A percentile compares a stretch with the other conserved stretches of the same genome.
phyloP scores from a whole-genome alignment of 1,140 invertebrate genomes.

The Gonioctena quinquepunctata region DNA sequence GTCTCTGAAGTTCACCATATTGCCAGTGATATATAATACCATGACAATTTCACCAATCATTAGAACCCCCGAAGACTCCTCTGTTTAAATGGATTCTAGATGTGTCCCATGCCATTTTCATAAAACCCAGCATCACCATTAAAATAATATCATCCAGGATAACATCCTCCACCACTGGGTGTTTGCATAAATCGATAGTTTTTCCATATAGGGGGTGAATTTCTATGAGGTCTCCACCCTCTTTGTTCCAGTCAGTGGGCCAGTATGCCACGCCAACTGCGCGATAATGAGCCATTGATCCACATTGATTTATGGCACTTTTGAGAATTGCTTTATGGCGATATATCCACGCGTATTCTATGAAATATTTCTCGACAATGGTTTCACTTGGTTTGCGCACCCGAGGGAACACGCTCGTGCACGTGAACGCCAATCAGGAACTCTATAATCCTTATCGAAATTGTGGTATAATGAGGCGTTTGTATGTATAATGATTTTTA shows the following conservation, averaged over 20 bases:
- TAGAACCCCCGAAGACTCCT: too few relatives aligned
- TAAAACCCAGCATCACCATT: too few relatives aligned
- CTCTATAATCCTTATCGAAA: neutral
- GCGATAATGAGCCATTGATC: constrained; percentile 47
- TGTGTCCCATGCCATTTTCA: too few relatives aligned
- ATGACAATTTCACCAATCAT: too few relatives aligned
- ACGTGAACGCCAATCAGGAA: neutral
- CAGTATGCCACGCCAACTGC: constrained; percentile 33
- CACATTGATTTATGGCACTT: constrained; percentile 43
- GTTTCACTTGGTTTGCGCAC: neutral
- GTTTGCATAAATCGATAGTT: constrained; percentile 13
- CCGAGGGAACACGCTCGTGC: neutral
- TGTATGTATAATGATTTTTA: neutral
- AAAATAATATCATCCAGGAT: neutral
- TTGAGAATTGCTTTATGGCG: constrained; percentile 31
- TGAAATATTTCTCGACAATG: neutral
- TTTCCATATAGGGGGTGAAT: neutral
- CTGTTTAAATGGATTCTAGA: too few relatives aligned
- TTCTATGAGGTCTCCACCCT: constrained; percentile 13
- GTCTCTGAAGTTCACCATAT: too few relatives aligned
- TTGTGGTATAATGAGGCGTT: neutral
- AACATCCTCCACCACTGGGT: neutral
- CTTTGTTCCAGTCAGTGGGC: constrained; percentile 41
- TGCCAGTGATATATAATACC: too few relatives aligned
- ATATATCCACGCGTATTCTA: neutral